A percentile compares a stretch with the other conserved stretches of the same genome.
These are phyloP conservation scores for Aurelia sp. DNA, from an alignment of 30 jellyfish, hydroid and myxozoan genomes.

Conservation along the genomic window DNA sequence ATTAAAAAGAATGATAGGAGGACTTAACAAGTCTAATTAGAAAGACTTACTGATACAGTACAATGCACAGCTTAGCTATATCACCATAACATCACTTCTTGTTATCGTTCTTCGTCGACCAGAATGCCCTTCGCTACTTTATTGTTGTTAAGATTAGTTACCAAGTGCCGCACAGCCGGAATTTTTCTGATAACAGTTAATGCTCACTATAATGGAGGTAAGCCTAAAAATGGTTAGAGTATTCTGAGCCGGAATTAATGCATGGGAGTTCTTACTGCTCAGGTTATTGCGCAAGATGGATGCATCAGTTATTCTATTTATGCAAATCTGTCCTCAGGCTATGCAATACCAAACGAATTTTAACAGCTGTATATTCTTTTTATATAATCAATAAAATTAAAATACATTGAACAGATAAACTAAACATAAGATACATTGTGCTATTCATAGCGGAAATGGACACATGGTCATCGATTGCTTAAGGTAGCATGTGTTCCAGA, in stretches of 20 bases:
- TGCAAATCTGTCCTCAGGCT: too few species aligned
- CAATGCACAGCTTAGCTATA: neutral
- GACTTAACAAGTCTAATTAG: conserved; percentile 43
- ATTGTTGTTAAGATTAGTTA: neutral
- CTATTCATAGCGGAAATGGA: too few species aligned
- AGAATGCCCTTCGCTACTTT: conserved; percentile 5
- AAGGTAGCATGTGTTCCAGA: too few species aligned
- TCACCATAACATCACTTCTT: neutral
- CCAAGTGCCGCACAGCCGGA: conserved; percentile 3
- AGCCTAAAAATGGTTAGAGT: neutral
- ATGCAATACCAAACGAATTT: too few species aligned
- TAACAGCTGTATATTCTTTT: too few species aligned
- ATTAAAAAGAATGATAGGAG: conserved; percentile 9
- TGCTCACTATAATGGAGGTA: neutral
- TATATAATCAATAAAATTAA: too few species aligned
- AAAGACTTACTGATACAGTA: conserved; percentile 38
- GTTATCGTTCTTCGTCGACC: conserved; percentile 17
- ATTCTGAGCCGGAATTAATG: conserved; percentile 28
- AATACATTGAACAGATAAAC: too few species aligned
- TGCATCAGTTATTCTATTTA: too few species aligned
- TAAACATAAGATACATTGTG: too few species aligned
- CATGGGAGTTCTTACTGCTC: conserved; percentile 3
- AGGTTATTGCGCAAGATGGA: too few species aligned
- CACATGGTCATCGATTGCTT: too few species aligned
- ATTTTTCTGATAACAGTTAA: neutral